Evolutionary conservation across 2,797 vertebrate genomes (phyloP), one percentile per base, ranked within the genome.

Genomic region (Triplophysa bombifrons): DNA sequence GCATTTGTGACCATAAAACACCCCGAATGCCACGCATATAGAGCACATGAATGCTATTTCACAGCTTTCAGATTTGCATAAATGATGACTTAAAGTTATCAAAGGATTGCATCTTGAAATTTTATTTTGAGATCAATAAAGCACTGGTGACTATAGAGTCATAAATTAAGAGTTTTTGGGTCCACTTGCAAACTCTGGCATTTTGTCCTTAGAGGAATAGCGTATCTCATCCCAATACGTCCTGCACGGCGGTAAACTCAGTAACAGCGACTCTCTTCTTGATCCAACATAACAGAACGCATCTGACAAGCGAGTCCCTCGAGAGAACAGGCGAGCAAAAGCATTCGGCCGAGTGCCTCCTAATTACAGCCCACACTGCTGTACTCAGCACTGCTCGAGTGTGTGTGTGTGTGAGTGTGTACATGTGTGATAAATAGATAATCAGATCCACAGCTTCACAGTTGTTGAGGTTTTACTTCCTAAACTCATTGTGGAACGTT

Each of bases 251-350:
- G 13, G 65, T 41, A 20, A 44, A 13, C 65, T 65, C 11, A 7
- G 73, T 78, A 34, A 67, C 72, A 83, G 64, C 76, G 16, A 56
- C 76, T 48, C 56, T 30, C 82, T 76, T 58, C 72, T 78, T 14
- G 3, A 27, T 74, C 81, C 75, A 80, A 14, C 30, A 73, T 68
- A 81, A 84, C 77, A 85, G 44, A 67, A 72, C 84, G 34, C 30
- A 85, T 85, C 82, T 87, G 86, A 92, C 85, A 80, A 85, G 87
- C 76, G 41, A 38, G 86, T 91, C 91, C 85, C 91, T 14, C 61
- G 85, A 88, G 91, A 93, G 88, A 87, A 84, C 80, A 88, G 89
- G 83, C 88, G 88, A 92, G 92, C 90, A 91, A 89, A 91, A 91
- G 86, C 85, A 88, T 86, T 88, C 85, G 87, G 84, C 82, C 86